Percentiles rank a stretch among this genome's conserved stretches.
These are phyloP conservation scores for Lasiurus borealis DNA, from an alignment of 2,113 vertebrate species.

Conservation along the genomic window DNA sequence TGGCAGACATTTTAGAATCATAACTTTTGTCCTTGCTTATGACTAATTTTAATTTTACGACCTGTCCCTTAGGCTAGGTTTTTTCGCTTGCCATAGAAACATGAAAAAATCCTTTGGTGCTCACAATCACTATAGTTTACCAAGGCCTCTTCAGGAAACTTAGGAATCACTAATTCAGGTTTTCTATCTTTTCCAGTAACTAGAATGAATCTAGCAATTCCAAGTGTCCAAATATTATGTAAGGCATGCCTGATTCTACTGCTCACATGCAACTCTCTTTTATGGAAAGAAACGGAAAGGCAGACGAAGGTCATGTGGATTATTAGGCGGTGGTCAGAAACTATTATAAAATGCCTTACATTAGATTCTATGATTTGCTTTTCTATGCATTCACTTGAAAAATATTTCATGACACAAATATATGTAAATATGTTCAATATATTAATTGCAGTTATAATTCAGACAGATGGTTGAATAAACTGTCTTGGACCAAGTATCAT, in stretches of 20 bases:
- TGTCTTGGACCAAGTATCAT: not conserved
- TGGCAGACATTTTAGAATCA: not conserved
- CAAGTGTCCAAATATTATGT: slow-evolving; percentile 1
- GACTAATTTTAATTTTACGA: slow-evolving; percentile 25
- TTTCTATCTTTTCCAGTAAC: not conserved
- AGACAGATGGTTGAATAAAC: slow-evolving; percentile 41
- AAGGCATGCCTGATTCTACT: slow-evolving; percentile 19
- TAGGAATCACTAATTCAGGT: not conserved
- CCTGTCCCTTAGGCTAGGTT: not conserved
- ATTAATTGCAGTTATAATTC: slow-evolving; percentile 52
- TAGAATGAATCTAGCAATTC: not conserved
- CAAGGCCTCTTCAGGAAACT: not conserved
- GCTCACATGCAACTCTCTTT: not conserved
- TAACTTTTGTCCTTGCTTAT: not conserved
- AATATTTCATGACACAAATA: slow-evolving; percentile 47
- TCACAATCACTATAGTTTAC: not conserved
- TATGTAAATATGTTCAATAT: not conserved
- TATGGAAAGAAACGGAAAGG: not conserved
- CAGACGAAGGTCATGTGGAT: not conserved
- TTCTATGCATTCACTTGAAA: not conserved
- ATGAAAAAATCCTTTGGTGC: not conserved
- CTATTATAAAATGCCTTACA: not conserved
- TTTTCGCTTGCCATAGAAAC: not conserved
- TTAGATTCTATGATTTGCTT: not conserved
- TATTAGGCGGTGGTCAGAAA: not conserved